phyloP scores from a whole-genome alignment of 2,888 invertebrate genomes.

The Danaus chrysippus region DNA sequence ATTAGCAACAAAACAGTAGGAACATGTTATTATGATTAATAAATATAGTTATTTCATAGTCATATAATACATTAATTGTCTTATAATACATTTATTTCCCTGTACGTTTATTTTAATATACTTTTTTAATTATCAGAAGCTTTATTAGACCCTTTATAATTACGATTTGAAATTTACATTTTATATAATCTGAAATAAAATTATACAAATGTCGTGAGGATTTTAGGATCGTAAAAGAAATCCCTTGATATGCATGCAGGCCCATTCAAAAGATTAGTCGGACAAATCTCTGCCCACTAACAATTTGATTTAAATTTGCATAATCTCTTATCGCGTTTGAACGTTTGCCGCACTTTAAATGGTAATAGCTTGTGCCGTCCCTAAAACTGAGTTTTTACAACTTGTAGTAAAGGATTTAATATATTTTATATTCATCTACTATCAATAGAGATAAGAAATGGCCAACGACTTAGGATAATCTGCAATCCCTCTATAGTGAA shows the following conservation, averaged over 20 bases:
- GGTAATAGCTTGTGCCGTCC: slow-evolving; percentile 52
- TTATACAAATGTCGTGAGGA: background rate
- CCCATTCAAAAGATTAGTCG: slow-evolving; percentile 39
- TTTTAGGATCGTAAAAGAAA: slow-evolving; percentile 17
- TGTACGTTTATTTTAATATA: too few relatives aligned
- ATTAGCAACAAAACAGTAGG: too few relatives aligned
- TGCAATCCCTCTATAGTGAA: too few relatives aligned
- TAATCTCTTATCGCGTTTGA: slow-evolving; percentile 62
- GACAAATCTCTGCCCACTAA: slow-evolving; percentile 56
- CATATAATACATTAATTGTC: too few relatives aligned
- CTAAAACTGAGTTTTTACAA: slow-evolving; percentile 32
- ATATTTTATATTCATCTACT: slow-evolving; percentile 5
- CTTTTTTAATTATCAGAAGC: too few relatives aligned
- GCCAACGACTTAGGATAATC: too few relatives aligned
- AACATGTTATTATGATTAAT: too few relatives aligned
- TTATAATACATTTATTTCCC: too few relatives aligned
- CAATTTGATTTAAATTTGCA: slow-evolving; percentile 63
- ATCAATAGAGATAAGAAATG: background rate
- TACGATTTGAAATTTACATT: background rate
- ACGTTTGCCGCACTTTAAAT: slow-evolving; percentile 64
- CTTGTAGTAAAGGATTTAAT: slow-evolving; percentile 26
- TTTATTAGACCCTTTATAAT: background rate
- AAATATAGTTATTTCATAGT: too few relatives aligned
- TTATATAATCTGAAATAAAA: background rate
- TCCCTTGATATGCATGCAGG: slow-evolving; percentile 13